Percentiles rank a stretch among this genome's conserved stretches.
phyloP scores from a whole-genome alignment of 2,797 vertebrate genomes.

The Epinephelus coioides region DNA sequence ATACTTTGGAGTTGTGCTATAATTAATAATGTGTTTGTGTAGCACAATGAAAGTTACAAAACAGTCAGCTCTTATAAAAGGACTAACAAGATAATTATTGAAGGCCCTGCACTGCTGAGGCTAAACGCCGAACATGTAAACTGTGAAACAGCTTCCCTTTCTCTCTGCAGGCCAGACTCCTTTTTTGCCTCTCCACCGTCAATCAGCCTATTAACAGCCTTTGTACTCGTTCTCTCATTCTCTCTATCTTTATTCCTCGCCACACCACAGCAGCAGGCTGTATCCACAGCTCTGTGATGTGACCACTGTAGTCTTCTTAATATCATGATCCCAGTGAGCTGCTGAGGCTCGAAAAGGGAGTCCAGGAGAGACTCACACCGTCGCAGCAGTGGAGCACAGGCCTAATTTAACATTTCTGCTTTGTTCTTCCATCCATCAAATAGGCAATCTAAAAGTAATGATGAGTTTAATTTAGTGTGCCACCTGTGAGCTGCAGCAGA shows the following conservation, averaged over 20 bases:
- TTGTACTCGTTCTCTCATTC: background rate
- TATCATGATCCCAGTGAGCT: conserved; percentile 1
- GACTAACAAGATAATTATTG: conserved; percentile 36
- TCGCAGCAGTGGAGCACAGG: background rate
- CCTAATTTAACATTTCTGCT: background rate
- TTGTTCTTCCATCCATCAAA: background rate
- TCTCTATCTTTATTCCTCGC: background rate
- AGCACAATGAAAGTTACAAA: conserved; percentile 16
- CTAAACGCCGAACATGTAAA: conserved; percentile 19
- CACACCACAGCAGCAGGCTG: conserved; percentile 10
- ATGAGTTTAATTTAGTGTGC: background rate
- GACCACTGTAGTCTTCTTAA: conserved; percentile 14
- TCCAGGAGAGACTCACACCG: background rate
- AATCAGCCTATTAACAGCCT: conserved; percentile 29
- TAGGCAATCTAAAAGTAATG: background rate
- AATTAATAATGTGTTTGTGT: conserved; percentile 29
- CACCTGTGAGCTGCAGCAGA: background rate
- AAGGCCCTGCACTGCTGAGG: conserved; percentile 23
- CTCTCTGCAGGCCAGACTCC: conserved; percentile 6
- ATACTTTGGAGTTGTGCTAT: background rate
- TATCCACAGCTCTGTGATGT: conserved; percentile 10
- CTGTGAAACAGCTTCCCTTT: background rate
- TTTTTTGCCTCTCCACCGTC: conserved; percentile 15
- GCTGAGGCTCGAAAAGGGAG: conserved; percentile 18
- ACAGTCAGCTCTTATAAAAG: conserved; percentile 29